Percentiles rank a stretch among this genome's conserved stretches.
These are phyloP conservation scores for Oryzias curvinotus DNA, from an alignment of 2,113 vertebrate genomes.

Conservation along the genomic window DNA sequence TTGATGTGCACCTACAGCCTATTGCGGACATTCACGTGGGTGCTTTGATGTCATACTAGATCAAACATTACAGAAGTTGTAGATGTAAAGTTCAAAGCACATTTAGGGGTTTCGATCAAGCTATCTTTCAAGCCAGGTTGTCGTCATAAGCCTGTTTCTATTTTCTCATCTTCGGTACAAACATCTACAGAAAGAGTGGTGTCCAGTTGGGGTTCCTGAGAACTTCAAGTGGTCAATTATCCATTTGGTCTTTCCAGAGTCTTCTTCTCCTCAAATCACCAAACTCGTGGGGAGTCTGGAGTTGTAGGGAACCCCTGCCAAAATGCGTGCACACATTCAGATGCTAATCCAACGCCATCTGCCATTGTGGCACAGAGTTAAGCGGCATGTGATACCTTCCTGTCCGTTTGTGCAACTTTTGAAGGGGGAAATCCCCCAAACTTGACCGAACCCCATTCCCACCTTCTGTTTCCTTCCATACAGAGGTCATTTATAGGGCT, in stretches of 20 bases:
- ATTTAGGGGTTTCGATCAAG: constrained; percentile 23
- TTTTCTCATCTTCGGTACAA: not conserved
- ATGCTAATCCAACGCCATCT: constrained; percentile 70
- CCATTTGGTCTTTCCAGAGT: constrained; percentile 31
- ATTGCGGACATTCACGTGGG: constrained; percentile 32
- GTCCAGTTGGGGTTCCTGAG: too few relatives aligned
- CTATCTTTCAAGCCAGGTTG: constrained; percentile 3
- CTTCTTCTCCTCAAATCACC: constrained; percentile 36
- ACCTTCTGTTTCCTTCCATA: not conserved
- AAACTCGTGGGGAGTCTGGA: constrained; percentile 12
- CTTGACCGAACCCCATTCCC: not conserved
- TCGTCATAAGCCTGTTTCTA: constrained; percentile 16
- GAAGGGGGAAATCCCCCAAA: too few relatives aligned
- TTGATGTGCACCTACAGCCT: not conserved
- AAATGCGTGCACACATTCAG: constrained; percentile 40
- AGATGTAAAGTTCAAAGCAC: constrained; percentile 32
- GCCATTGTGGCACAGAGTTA: constrained; percentile 34
- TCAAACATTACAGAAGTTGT: constrained; percentile 10
- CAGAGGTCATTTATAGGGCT: constrained; percentile 16
- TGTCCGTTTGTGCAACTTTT: not conserved
- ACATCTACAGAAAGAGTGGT: too few relatives aligned
- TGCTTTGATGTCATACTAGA: not conserved
- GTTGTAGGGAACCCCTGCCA: constrained; percentile 20
- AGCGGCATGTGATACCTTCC: constrained; percentile 14
- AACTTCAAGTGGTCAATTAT: constrained; percentile 36